Conservation (phyloP, 1,140 invertebrate species). For the Temnothorax nylanderi region DNA sequence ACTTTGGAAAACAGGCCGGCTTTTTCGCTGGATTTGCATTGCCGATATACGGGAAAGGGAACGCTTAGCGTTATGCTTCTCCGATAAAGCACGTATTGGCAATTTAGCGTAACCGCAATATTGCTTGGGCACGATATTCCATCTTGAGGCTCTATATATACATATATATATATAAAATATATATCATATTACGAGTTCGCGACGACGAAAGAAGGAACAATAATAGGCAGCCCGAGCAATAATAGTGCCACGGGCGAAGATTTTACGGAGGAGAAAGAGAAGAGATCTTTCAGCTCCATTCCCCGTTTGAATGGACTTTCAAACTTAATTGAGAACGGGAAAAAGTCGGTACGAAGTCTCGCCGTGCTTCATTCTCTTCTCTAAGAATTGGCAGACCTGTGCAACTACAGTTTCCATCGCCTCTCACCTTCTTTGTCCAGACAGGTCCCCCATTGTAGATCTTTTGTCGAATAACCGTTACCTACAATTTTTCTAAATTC, state of each 20-base stretch:
- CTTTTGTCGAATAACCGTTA: constrained; percentile 26
- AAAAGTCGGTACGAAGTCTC: constrained; percentile 55
- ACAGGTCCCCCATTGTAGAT: constrained; percentile 16
- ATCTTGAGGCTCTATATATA: neutral
- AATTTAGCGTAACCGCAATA: constrained; percentile 46
- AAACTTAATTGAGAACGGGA: constrained; percentile 60
- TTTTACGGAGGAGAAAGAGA: constrained; percentile 39
- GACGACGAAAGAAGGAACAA: constrained; percentile 18
- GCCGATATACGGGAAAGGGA: neutral
- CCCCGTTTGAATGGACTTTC: constrained; percentile 56
- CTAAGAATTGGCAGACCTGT: constrained; percentile 35
- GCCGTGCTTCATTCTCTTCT: constrained; percentile 48
- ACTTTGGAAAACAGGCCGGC: constrained; percentile 19
- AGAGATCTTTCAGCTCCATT: constrained; percentile 44
- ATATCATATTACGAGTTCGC: constrained; percentile 30
- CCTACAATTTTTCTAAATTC: constrained; percentile 24
- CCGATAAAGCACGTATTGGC: constrained; percentile 51
- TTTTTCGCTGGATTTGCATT: constrained; percentile 42
- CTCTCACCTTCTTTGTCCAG: constrained; percentile 22
- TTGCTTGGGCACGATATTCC: constrained; percentile 19
- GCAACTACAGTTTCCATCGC: constrained; percentile 40
- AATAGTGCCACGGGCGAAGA: constrained; percentile 39
- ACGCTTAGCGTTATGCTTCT: constrained; percentile 4
- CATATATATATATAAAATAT: neutral
- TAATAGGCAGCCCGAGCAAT: constrained; percentile 50